Base-by-base conservation (phyloP, 2,888 invertebrate species). In the Nasonovia ribisnigri region DNA sequence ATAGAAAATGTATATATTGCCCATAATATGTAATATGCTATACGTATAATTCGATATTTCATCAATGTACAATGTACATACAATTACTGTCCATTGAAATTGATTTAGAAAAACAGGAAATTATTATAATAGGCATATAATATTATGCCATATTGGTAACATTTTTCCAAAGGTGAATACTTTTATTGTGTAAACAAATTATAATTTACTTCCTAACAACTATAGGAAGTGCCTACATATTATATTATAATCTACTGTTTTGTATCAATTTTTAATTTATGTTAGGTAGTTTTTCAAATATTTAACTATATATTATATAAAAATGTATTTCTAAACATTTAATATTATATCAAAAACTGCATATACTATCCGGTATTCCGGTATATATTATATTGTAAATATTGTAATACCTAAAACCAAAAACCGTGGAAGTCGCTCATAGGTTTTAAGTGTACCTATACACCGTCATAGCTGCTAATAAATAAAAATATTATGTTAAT, bases 131-230 rank as follows among this genome's bases (percentile, higher is more conserved):
- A 43, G 6, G 26, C 26, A 57, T 57, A 57, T 57, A 26, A 54
- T 54, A 57, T 57, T 57, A 54, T 54, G 57, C 8, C 57, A 57
- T 43, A 84, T 43, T 10, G 26, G 29, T 77, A 77, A n/a, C 26
- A 43, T 42, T 91, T 10, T 91, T 91, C 43, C 57, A 86, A 91
- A 91, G 87, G 84, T 60, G 46, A 92, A 48, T 48, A 16, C 36
- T 48, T 87, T 57, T 48, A 91, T 54, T n/a, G 29, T 24, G 10
- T 46, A 84, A 86, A 43, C 6, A 46, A 86, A 84, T 84, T 29
- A 43, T 29, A 26, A 84, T 43, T 43, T 84, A 84, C 43, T 11
- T 13, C 3, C 26, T 11, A 43, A 11, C 26, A 84, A 43, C 6
- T 51, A n/a, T 88, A 36, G 11, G n/a, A 57, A n/a, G 20, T 51